Conservation (phyloP, 2,113 vertebrate genomes). For the Cavia aperea region DNA sequence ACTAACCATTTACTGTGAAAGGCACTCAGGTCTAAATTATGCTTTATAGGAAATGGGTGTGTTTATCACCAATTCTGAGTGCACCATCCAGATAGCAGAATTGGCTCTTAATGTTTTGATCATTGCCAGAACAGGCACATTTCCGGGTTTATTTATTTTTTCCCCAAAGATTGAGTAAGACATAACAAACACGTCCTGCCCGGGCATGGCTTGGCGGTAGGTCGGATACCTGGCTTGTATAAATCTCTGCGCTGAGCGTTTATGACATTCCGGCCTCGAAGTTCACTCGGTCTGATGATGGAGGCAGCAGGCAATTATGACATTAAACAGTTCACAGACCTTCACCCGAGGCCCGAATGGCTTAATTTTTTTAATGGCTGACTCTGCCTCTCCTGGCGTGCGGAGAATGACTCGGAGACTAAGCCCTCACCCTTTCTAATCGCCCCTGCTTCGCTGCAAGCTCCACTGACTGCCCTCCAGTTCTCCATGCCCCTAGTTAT, state of each 20-base stretch:
- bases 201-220: slow-evolving; percentile 71
- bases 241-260: slow-evolving; percentile 77
- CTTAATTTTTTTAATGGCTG: slow-evolving; percentile 77
- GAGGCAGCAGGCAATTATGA: slow-evolving; percentile 80
- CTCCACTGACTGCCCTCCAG: slow-evolving; percentile 62
- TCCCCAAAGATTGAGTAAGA: slow-evolving; percentile 78
- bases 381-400: slow-evolving; percentile 65
- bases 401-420: slow-evolving; percentile 60
- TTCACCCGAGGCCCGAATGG: slow-evolving; percentile 77
- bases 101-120: slow-evolving; percentile 82
- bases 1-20: slow-evolving; percentile 70
- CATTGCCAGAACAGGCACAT: slow-evolving; percentile 86
- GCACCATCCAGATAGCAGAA: slow-evolving; percentile 74
- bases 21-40: slow-evolving; percentile 72
- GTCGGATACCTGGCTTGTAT: slow-evolving; percentile 88
- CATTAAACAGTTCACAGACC: slow-evolving; percentile 80
- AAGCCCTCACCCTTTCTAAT: slow-evolving; percentile 72
- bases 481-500: slow-evolving; percentile 67
- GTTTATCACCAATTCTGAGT: slow-evolving; percentile 82
- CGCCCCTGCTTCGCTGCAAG: slow-evolving; percentile 67
- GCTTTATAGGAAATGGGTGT: slow-evolving; percentile 77
- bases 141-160: slow-evolving; percentile 79
- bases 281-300: slow-evolving; percentile 76
- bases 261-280: slow-evolving; percentile 79
- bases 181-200: slow-evolving; percentile 88